phyloP scores from a whole-genome alignment of 2,113 vertebrate species.

The Alligator sinensis region DNA sequence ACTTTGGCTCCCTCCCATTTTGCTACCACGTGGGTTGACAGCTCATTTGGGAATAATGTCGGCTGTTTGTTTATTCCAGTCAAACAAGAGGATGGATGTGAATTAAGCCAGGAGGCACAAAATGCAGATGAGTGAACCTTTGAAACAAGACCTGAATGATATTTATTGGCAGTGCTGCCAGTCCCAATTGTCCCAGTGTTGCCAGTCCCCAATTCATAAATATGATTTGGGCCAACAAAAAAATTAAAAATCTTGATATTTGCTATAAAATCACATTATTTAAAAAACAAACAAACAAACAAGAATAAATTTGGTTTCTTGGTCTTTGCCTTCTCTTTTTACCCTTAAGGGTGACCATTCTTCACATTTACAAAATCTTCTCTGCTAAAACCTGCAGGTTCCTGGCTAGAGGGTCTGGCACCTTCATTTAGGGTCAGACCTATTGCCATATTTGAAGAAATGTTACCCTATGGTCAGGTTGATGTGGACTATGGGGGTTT shows the following conservation, averaged over 20 bases:
- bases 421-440: no score
- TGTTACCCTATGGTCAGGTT: no score
- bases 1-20: not conserved
- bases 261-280: not conserved
- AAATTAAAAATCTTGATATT: not conserved
- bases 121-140: not conserved
- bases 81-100: not conserved
- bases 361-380: not conserved
- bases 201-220: not conserved
- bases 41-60: not conserved
- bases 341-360: not conserved
- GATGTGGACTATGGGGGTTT: no score
- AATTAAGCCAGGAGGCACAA: not conserved
- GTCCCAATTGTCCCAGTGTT: not conserved
- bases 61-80: not conserved
- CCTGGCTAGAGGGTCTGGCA: no score
- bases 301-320: no score
- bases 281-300: not conserved
- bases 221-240: no score
- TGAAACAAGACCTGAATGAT: not conserved
- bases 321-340: accelerated
- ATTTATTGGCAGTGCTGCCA: not conserved
- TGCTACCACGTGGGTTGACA: not conserved
- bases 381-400: no score
- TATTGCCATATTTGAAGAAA: no score